A percentile compares a stretch with the other conserved stretches of the same genome.
Conservation (phyloP, 2,797 vertebrate species). For the Pangasius djambal region DNA sequence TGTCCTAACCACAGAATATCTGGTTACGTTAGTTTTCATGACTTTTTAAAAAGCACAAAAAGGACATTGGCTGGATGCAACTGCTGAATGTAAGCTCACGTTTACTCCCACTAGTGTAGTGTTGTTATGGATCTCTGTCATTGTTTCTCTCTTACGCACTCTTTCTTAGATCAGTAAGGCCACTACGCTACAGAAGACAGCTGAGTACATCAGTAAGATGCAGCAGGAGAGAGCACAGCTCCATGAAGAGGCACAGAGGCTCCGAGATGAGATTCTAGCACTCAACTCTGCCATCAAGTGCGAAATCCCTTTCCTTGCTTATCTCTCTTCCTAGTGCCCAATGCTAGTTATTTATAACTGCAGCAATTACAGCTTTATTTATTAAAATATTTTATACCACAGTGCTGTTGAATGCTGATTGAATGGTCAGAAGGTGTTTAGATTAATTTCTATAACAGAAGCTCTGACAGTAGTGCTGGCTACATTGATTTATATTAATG, state of each 20-base stretch:
- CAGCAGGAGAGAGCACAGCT: slow-evolving; percentile 91
- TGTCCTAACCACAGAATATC: not conserved
- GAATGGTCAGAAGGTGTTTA: not conserved
- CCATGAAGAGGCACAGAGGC: slow-evolving; percentile 90
- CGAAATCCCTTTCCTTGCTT: slow-evolving; percentile 11
- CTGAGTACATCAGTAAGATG: slow-evolving; percentile 92
- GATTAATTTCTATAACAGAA: not conserved
- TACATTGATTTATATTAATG: not conserved
- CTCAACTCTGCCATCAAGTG: slow-evolving; percentile 94
- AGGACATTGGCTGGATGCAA: too few species aligned
- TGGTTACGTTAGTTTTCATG: not conserved
- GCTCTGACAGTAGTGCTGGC: not conserved
- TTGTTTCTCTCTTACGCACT: not conserved
- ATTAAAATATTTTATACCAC: not conserved
- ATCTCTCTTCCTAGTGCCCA: not conserved
- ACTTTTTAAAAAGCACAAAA: not conserved
- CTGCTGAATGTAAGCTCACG: not conserved
- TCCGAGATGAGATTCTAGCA: slow-evolving; percentile 88
- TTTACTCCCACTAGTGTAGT: not conserved
- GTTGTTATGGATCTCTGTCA: not conserved
- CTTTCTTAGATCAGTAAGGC: slow-evolving; percentile 91
- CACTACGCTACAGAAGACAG: slow-evolving; percentile 93
- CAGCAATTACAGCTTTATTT: not conserved
- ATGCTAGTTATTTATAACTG: not conserved
- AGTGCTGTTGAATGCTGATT: not conserved